phyloP scores from a whole-genome alignment of 2,113 vertebrate species.

The Lagopus muta region DNA sequence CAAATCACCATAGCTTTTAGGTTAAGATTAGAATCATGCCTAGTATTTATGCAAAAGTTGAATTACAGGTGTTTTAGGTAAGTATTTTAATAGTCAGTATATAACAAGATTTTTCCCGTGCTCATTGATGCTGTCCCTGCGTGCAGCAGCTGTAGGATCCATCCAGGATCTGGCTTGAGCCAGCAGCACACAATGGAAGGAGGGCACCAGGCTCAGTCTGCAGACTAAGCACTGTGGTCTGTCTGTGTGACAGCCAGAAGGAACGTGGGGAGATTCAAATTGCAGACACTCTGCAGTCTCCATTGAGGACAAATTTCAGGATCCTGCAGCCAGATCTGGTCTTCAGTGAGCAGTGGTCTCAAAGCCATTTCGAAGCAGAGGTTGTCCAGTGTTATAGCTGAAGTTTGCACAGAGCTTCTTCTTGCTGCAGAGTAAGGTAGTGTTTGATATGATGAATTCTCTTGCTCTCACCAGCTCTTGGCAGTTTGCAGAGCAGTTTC shows the following conservation, averaged over 20 bases:
- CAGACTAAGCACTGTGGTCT: background rate
- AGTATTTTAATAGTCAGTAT: background rate
- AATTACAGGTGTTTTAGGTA: background rate
- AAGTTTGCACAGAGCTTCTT: background rate
- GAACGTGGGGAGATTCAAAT: fast-evolving
- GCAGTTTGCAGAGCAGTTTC: background rate
- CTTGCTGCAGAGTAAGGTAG: background rate
- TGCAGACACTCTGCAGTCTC: background rate
- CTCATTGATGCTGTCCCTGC: background rate
- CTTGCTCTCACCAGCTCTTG: background rate
- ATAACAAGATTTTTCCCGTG: background rate
- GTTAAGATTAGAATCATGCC: background rate
- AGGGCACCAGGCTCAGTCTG: background rate
- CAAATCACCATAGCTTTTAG: background rate
- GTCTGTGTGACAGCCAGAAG: background rate
- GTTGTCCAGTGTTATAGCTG: background rate
- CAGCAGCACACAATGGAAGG: background rate
- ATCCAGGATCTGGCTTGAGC: background rate
- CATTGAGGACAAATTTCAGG: background rate
- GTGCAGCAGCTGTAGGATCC: background rate
- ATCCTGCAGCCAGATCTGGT: background rate
- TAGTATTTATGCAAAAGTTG: background rate
- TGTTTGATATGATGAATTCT: background rate
- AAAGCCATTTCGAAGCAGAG: fast-evolving
- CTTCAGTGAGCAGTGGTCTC: background rate